Evolutionary conservation across 1,140 invertebrate species (phyloP).

Genomic region (Drosophila bocki): DNA sequence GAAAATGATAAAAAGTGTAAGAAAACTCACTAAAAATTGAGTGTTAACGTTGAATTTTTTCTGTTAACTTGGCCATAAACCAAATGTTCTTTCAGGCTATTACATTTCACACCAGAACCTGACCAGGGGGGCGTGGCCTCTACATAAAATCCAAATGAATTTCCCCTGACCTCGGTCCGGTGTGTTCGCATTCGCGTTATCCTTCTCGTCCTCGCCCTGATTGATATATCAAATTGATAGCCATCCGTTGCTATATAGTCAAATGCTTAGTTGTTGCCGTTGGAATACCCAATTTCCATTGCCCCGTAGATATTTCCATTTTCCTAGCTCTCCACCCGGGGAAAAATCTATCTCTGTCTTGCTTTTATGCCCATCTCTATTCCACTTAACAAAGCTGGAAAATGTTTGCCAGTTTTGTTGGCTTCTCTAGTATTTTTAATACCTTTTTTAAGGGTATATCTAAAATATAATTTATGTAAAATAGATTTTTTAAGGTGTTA

Average conservation of each 20-base stretch:
- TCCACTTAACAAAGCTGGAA: conserved; percentile 39
- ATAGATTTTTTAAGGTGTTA: too few species aligned
- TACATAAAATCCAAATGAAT: conserved; percentile 33
- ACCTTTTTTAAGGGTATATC: not conserved
- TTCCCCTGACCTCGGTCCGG: not conserved
- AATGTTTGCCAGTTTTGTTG: conserved; percentile 36
- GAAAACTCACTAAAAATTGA: not conserved
- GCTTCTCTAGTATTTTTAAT: conserved; percentile 17
- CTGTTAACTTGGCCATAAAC: conserved; percentile 9
- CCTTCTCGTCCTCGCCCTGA: conserved; percentile 38
- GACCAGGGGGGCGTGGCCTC: not conserved
- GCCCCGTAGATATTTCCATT: conserved; percentile 33
- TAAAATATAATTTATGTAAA: not conserved
- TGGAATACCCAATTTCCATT: conserved; percentile 40
- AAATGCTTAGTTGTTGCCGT: conserved; percentile 46
- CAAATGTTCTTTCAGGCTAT: conserved; percentile 20
- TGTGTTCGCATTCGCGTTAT: not conserved
- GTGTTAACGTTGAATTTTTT: not conserved
- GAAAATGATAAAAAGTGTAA: too few species aligned
- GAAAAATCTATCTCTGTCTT: conserved; percentile 9
- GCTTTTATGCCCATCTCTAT: conserved; percentile 35
- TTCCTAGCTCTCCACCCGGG: not conserved
- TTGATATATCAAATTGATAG: conserved; percentile 81
- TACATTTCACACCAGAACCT: not conserved
- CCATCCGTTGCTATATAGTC: conserved; percentile 43